A percentile compares a stretch with the other conserved stretches of the same genome.
Evolutionary conservation across 2,113 vertebrate species (phyloP).

Genomic region (Amblyornis subalaris): DNA sequence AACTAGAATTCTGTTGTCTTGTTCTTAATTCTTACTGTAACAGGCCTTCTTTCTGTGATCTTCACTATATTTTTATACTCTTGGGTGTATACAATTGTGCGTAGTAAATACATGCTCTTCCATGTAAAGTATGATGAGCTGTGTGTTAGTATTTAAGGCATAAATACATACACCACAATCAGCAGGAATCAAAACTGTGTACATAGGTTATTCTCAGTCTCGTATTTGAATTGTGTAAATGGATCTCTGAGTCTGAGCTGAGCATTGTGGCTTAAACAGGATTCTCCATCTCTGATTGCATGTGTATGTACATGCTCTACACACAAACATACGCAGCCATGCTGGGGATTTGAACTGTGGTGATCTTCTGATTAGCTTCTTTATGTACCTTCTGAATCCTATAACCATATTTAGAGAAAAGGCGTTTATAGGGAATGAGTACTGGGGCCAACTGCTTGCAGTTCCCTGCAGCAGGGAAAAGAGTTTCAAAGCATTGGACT

Average conservation of each 20-base stretch:
- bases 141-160: neutral
- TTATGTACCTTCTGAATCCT: neutral
- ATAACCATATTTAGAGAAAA: neutral
- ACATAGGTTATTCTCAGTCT: neutral
- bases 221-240: neutral
- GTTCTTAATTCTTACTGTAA: neutral
- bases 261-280: neutral
- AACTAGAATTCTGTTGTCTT: neutral
- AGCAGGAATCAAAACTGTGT: neutral
- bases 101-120: neutral
- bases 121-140: neutral
- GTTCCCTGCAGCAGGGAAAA: neutral
- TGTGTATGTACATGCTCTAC: neutral
- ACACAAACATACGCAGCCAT: neutral
- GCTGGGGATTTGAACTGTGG: neutral
- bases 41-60: neutral
- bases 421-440: fast-evolving
- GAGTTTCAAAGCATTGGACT: neutral
- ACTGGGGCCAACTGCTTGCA: neutral
- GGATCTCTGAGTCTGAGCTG: neutral
- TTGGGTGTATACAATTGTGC: fast-evolving
- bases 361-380: neutral
- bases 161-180: neutral
- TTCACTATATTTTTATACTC: neutral
- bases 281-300: neutral